Evolutionary conservation across 2,888 invertebrate genomes (phyloP).

Genomic region (Drosophila austrosaltans): DNA sequence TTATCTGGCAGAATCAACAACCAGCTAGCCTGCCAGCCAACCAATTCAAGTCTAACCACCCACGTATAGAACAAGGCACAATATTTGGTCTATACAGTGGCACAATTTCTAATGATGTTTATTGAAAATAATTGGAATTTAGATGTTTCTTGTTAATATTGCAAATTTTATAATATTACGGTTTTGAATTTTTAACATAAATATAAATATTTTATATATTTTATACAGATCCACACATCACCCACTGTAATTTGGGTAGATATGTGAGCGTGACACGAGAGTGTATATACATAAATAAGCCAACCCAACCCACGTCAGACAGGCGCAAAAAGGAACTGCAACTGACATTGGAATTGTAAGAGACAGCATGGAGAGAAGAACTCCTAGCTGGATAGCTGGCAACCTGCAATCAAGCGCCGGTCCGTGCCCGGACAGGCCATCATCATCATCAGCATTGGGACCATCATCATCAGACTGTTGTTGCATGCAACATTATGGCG

Average conservation of each 20-base stretch:
- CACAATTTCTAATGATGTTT: constrained; percentile 29
- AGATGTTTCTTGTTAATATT: no score
- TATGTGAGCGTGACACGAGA: constrained; percentile 37
- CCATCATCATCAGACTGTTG: constrained; percentile 48
- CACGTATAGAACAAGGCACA: constrained; percentile 35
- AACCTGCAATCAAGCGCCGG: constrained; percentile 76
- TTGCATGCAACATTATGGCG: constrained; percentile 55
- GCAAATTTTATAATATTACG: no score
- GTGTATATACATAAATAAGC: constrained; percentile 32
- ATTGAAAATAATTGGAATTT: constrained; percentile 19
- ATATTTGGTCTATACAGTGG: not conserved
- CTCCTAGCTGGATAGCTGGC: constrained; percentile 56
- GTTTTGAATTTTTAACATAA: no score
- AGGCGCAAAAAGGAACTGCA: constrained; percentile 50
- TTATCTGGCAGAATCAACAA: constrained; percentile 55
- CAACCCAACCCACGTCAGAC: constrained; percentile 68
- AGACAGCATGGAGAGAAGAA: constrained; percentile 30
- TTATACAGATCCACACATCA: no score
- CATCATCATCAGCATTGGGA: constrained; percentile 43
- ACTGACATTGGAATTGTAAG: constrained; percentile 56
- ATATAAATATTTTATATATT: no score
- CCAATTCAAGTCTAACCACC: constrained; percentile 35
- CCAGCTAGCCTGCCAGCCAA: constrained; percentile 47
- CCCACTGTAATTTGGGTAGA: constrained; percentile 27
- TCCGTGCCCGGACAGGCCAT: constrained; percentile 34